A percentile compares a stretch with the other conserved stretches of the same genome.
phyloP scores from a whole-genome alignment of 2,113 vertebrate genomes.

The Stomatorhinus ivindoensis region DNA sequence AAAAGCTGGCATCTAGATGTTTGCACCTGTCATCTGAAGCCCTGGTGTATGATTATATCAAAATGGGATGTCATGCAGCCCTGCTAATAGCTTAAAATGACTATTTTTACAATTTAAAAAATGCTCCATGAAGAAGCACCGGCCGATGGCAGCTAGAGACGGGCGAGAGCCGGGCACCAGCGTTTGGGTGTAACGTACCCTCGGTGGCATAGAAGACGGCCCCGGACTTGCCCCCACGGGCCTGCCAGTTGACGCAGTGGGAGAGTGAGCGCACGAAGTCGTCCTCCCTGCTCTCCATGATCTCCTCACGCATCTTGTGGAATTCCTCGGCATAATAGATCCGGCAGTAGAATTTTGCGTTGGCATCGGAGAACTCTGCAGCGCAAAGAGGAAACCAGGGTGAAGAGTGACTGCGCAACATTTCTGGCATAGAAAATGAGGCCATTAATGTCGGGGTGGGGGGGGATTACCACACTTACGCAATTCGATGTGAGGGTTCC shows the following conservation, averaged over 20 bases:
- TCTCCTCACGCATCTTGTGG: conserved; percentile 89
- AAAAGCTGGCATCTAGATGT: not conserved
- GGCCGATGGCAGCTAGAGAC: not conserved
- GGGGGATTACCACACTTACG: conserved; percentile 64
- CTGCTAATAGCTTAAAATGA: not conserved
- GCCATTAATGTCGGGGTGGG: not conserved
- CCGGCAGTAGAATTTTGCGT: conserved; percentile 94
- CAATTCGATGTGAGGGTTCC: conserved; percentile 90
- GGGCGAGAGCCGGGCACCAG: not conserved
- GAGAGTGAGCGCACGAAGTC: conserved; percentile 92
- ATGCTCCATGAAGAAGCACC: too few relatives aligned
- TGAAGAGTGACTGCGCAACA: not conserved
- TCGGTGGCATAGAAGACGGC: conserved; percentile 95
- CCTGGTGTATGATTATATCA: not conserved
- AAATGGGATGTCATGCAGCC: not conserved
- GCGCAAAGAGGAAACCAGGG: not conserved
- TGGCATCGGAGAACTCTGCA: conserved; percentile 91
- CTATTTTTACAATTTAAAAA: not conserved
- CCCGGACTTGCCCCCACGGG: conserved; percentile 91
- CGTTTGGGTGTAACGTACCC: conserved; percentile 50
- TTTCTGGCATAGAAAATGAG: not conserved
- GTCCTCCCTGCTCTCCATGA: conserved; percentile 86
- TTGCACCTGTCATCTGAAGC: not conserved
- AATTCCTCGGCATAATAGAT: conserved; percentile 96
- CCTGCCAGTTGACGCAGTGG: conserved; percentile 94